Conservation (phyloP, 2,797 vertebrate species). For the Nannoperca obscura region DNA sequence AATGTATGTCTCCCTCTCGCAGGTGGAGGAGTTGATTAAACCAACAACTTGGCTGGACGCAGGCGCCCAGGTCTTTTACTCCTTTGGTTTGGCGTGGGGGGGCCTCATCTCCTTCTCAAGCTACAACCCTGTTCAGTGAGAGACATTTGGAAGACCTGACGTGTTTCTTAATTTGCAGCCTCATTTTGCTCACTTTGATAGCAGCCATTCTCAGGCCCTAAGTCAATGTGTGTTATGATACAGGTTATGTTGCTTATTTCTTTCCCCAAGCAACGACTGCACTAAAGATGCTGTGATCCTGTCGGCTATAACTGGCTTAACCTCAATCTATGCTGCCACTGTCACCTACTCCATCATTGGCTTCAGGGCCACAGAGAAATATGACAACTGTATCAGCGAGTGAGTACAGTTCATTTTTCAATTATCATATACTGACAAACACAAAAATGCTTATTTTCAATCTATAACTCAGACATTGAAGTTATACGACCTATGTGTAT, state of each 20-base stretch:
- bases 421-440: neutral
- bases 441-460: neutral
- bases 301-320: slow-evolving; percentile 90
- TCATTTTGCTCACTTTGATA: neutral
- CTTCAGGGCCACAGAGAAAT: slow-evolving; percentile 93
- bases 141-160: slow-evolving; percentile 4
- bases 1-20: neutral
- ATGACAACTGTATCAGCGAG: slow-evolving; percentile 88
- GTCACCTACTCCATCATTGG: slow-evolving; percentile 97
- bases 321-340: slow-evolving; percentile 91
- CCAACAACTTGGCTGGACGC: slow-evolving; percentile 95
- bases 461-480: neutral
- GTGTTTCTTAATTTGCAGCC: neutral
- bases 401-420: slow-evolving; percentile 69
- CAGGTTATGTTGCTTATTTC: neutral
- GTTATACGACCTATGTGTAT: neutral
- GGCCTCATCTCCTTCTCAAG: slow-evolving; percentile 99
- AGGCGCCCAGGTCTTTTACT: slow-evolving; percentile 95
- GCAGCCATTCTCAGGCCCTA: neutral
- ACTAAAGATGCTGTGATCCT: slow-evolving; percentile 92
- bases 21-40: slow-evolving; percentile 91
- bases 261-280: slow-evolving; percentile 91
- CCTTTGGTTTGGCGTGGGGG: slow-evolving; percentile 94
- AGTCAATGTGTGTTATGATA: neutral
- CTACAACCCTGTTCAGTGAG: slow-evolving; percentile 98